Percentiles rank a stretch among this genome's conserved stretches.
These are phyloP conservation scores for Orthosia cruda DNA, from an alignment of 2,888 invertebrate species.

Conservation along the genomic window DNA sequence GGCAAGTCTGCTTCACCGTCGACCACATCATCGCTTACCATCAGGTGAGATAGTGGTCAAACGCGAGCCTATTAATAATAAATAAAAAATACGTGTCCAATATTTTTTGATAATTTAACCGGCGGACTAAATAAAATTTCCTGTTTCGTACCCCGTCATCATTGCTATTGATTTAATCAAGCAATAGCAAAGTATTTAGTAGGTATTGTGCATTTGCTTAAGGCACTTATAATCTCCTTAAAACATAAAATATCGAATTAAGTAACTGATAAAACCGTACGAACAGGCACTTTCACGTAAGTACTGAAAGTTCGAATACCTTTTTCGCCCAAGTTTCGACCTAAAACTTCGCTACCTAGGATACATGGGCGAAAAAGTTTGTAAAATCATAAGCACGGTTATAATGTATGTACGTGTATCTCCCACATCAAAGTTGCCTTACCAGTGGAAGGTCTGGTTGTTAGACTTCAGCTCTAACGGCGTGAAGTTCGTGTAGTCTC, in stretches of 20 bases:
- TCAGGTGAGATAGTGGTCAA: too few relatives aligned
- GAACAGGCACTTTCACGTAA: too few relatives aligned
- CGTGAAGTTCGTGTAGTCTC: conserved; percentile 95
- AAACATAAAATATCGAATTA: neutral
- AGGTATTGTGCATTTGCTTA: neutral
- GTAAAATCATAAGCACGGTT: neutral
- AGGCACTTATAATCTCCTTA: neutral
- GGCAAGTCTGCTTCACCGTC: too few relatives aligned
- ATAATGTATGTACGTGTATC: neutral
- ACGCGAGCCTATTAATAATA: too few relatives aligned
- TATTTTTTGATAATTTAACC: too few relatives aligned
- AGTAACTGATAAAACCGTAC: neutral
- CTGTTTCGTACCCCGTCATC: too few relatives aligned
- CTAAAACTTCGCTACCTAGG: neutral
- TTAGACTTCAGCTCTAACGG: conserved; percentile 97
- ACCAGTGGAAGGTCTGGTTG: conserved; percentile 97
- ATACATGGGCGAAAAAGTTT: too few relatives aligned
- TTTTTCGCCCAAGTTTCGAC: neutral
- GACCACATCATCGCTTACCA: too few relatives aligned
- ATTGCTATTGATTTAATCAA: neutral
- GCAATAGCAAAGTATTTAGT: too few relatives aligned
- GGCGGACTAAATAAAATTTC: too few relatives aligned
- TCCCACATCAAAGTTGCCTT: conserved; percentile 44
- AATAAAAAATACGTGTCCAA: too few relatives aligned
- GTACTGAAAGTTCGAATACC: neutral